Base-by-base conservation (phyloP, 2,888 invertebrate genomes). In the Hedya salicella region DNA sequence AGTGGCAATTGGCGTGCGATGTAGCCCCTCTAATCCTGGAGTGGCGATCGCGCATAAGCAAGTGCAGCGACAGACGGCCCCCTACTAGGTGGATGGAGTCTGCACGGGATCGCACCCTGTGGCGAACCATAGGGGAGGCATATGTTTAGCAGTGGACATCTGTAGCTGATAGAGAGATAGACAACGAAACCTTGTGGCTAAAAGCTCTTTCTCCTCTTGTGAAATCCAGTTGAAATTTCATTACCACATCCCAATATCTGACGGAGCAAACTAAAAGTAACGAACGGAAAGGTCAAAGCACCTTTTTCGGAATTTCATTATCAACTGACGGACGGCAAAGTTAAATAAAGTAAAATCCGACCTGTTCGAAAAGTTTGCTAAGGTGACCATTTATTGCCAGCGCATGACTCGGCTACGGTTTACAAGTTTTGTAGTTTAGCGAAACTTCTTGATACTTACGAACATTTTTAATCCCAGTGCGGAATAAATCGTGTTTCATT, bases 381-480 rank as follows among this genome's bases (percentile, higher is more conserved):
- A 63, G 63, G 56, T 56, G 46, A 56, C 62, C 48, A 62, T 39
- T 53, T 63, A 63, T 63, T 63, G 48, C 30, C 6, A 39, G 40
- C 11, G 48, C 30, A 49, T 63, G 63, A 56, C 61, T 61, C 56
- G 56, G 48, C 62, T 9, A 19, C 14, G 62, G 11, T 14, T 36
- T 44, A 32, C 50, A 17, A 16, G 8, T 48, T 48, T 52, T 3
- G n/a, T 49, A n/a, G 6, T 11, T 40, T 14, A 14, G n/a, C 6
- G 2, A 17, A 13, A 14, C 9, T 19, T 49, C 63, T 40, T 56
- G 48, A 49, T 63, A 49, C 56, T 56, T 54, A 1, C 8, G 8
- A 9, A 36, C 11, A 36, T 25, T 25, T 25, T 25, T 3, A 4
- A 25, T 4, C 25, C 25, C 25, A 3, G 25, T n/a, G n/a, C n/a